phyloP scores from a whole-genome alignment of 2,888 invertebrate genomes.

The Heliconius sara region DNA sequence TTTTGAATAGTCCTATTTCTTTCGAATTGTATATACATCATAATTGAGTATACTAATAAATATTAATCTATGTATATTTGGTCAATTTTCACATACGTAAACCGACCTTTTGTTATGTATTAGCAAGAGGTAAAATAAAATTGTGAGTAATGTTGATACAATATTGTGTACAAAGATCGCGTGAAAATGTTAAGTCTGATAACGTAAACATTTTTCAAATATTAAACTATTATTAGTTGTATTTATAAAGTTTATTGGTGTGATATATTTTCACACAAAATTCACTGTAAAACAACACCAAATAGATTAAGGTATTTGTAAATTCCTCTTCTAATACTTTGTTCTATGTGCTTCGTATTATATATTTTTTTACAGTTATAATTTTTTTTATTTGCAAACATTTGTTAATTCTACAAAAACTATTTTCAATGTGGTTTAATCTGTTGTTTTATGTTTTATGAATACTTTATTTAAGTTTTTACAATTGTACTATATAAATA shows the following conservation, averaged over 20 bases:
- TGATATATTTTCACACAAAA: constrained; percentile 61
- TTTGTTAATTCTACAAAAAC: not conserved
- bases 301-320: constrained; percentile 70
- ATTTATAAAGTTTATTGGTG: constrained; percentile 63
- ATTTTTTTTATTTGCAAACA: constrained; percentile 1
- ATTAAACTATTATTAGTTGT: constrained; percentile 56
- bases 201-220: constrained; percentile 68
- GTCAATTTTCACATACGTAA: constrained; percentile 80
- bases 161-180: constrained; percentile 76
- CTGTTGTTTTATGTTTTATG: not conserved
- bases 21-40: constrained; percentile 44
- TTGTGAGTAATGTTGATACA: constrained; percentile 55
- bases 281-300: constrained; percentile 81
- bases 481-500: not conserved
- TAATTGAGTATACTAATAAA: constrained; percentile 41
- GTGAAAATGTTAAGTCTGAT: constrained; percentile 78
- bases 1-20: constrained; percentile 41
- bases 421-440: not conserved
- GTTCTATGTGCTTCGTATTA: constrained; percentile 14
- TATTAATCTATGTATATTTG: constrained; percentile 52
- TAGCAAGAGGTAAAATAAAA: constrained; percentile 36
- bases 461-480: not conserved
- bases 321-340: constrained; percentile 51
- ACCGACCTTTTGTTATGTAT: constrained; percentile 44
- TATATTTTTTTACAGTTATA: constrained; percentile 1